Evolutionary conservation across 1,140 invertebrate species (phyloP), one percentile per base, ranked within the genome.

Genomic region (Temnothorax longispinosus): DNA sequence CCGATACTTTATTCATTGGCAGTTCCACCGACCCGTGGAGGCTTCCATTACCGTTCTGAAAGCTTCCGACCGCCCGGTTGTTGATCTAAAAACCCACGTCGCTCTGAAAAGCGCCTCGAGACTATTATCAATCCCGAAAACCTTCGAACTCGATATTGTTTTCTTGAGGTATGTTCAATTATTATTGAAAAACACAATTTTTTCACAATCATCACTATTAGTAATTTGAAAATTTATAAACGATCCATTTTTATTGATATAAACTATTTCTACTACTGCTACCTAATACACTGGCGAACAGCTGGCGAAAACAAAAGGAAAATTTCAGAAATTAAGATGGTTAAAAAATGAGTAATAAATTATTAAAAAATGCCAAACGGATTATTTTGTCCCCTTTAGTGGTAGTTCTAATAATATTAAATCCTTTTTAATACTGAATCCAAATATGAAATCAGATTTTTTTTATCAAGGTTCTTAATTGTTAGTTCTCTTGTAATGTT

Each of bases 1-100:
- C 64, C 78, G 65, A 81, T 81, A 81, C 78, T 81, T 81, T 81
- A 81, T 81, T 81, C 78, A 81, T 81, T 81, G 77, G 77, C 77
- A 77, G 75, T 77, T 65, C 77, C 77, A 47, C 35, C 78, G 47
- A 71, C 78, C 47, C 78, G 52, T 71, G 50, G 50, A 81, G 78
- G 78, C 78, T 71, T 81, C 78, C 78, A 81, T 81, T 81, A 81
- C 67, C 65, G 78, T 56, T 81, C 78, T 81, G 77, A 81, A 81
- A 81, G 77, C 77, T 81, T 81, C 64, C 78, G 65, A 81, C 50
- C 65, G 38, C 50, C 21, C 65, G 64, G 38, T 81, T 71, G 78
- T 81, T 71, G 78, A 81, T 81, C 64, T 71, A 81, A 81, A 81
- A 71, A 81, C 50, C 50, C 15, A 81, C 64, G 77, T 81, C 50